Percentiles rank a stretch among this genome's conserved stretches.
Conservation (phyloP, 2,888 invertebrate genomes). For the Heliconius charithonia region DNA sequence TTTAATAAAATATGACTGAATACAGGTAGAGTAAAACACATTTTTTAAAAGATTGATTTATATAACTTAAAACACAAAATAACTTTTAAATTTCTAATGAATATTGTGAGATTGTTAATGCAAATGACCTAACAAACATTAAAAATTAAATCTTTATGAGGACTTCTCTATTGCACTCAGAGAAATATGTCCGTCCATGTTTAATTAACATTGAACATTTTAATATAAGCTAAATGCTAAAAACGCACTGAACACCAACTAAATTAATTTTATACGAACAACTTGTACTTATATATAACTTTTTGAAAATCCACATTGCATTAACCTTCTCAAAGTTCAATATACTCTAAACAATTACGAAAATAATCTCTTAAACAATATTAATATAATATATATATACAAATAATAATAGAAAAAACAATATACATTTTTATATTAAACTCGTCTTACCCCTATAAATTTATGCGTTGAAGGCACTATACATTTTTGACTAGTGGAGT, state of each 20-base stretch:
- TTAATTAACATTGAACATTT: not conserved
- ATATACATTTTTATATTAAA: not conserved
- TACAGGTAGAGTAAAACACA: constrained; percentile 4
- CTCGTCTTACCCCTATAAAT: constrained; percentile 1
- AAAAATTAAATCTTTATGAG: not conserved
- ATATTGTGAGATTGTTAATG: constrained; percentile 16
- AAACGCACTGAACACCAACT: not conserved
- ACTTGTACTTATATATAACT: not conserved
- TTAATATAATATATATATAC: not conserved
- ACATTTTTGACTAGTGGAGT: constrained; percentile 34
- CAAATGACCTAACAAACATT: not conserved
- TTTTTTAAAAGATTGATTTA: constrained; percentile 27
- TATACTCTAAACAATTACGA: constrained; percentile 35
- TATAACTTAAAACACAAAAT: constrained; percentile 41
- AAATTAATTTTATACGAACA: not conserved
- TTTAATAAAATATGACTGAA: too few species aligned
- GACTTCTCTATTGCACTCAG: too few species aligned
- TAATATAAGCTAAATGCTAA: not conserved
- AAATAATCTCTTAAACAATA: constrained; percentile 47
- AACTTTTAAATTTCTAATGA: constrained; percentile 41
- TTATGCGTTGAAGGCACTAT: constrained; percentile 40
- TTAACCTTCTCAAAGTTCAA: not conserved
- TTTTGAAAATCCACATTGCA: not conserved
- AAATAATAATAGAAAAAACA: constrained; percentile 8
- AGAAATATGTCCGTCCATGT: not conserved